A percentile compares a stretch with the other conserved stretches of the same genome.
Evolutionary conservation across 2,113 vertebrate species (phyloP).

Genomic region (Phrynocephalus versicolor): DNA sequence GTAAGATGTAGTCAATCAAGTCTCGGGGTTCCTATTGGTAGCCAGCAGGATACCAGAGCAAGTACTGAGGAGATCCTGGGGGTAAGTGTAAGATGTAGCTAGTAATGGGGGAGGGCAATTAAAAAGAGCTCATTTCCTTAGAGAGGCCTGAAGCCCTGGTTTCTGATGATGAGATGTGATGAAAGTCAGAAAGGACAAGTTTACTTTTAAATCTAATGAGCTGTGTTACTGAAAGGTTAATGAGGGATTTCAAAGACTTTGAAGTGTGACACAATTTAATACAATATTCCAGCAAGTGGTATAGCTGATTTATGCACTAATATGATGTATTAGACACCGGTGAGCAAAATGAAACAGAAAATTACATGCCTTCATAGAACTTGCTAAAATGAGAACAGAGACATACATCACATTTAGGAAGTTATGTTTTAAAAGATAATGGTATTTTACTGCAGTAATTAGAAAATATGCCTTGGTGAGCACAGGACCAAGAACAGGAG

Average conservation of each 20-base stretch:
- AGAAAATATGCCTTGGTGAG: conserved; percentile 2
- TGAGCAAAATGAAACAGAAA: conserved; percentile 26
- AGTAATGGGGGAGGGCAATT: background rate
- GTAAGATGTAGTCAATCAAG: background rate
- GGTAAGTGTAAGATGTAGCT: background rate
- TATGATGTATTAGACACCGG: conserved; percentile 10
- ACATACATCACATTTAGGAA: background rate
- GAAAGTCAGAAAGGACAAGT: conserved; percentile 38
- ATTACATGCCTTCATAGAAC: background rate
- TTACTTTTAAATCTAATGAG: conserved; percentile 41
- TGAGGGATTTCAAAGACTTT: conserved; percentile 33
- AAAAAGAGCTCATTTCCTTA: background rate
- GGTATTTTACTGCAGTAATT: conserved; percentile 12
- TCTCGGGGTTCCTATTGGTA: background rate
- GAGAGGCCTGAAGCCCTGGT: background rate
- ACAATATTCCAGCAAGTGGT: conserved; percentile 14
- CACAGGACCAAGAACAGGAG: background rate
- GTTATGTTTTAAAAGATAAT: conserved; percentile 3
- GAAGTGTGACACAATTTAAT: conserved; percentile 27
- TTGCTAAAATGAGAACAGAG: background rate
- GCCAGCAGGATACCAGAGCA: background rate
- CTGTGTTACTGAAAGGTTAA: conserved; percentile 30
- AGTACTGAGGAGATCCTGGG: background rate
- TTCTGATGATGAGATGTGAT: conserved; percentile 6
- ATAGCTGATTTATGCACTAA: conserved; percentile 26